Conservation (phyloP, 2,797 vertebrate genomes). For the Tangara arthus region DNA sequence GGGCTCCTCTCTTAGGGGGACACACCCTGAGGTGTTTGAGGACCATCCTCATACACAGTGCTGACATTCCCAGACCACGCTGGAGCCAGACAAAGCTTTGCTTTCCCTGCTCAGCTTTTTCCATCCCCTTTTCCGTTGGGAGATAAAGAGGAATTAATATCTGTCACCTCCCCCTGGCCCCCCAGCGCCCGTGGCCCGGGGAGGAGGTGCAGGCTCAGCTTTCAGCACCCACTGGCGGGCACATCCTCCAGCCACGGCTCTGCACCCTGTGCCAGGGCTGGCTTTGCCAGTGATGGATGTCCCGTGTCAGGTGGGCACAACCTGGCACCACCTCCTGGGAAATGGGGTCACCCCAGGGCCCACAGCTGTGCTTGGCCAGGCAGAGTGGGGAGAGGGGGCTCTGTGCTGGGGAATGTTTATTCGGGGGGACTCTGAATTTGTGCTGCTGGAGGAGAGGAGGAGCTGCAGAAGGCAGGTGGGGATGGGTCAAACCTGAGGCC, state of each 20-base stretch:
- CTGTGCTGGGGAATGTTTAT: neutral
- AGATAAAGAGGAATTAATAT: neutral
- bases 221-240: neutral
- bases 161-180: fast-evolving
- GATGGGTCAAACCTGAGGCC: fast-evolving
- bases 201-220: neutral
- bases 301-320: neutral
- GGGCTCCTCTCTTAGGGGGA: neutral
- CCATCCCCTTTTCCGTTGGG: neutral
- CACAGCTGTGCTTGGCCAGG: fast-evolving
- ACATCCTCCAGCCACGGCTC: neutral
- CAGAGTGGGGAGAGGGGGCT: neutral
- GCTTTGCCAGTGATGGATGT: neutral
- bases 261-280: neutral
- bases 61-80: neutral
- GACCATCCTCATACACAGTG: fast-evolving
- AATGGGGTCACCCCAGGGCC: fast-evolving
- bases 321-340: fast-evolving
- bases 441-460: neutral
- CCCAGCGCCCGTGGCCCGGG: fast-evolving
- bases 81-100: neutral
- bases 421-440: too few relatives aligned
- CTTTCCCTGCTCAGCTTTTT: neutral
- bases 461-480: neutral
- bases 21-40: fast-evolving